Conservation (phyloP, 2,797 vertebrate genomes). For the Merluccius polli region DNA sequence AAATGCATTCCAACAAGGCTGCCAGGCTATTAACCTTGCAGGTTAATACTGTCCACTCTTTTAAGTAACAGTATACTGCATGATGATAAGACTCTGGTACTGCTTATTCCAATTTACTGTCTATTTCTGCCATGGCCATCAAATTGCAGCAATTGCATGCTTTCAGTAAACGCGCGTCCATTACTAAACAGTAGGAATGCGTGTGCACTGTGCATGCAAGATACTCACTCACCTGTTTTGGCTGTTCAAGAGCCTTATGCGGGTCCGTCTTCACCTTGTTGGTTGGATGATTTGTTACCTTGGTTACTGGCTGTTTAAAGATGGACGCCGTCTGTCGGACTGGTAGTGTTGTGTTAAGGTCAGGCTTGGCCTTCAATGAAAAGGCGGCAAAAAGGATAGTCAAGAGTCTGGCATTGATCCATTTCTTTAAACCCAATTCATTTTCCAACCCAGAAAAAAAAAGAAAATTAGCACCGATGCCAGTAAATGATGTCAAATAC, state of each 20-base stretch:
- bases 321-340: slow-evolving; percentile 97
- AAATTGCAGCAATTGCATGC: neutral
- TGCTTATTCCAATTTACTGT: neutral
- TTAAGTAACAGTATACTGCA: neutral
- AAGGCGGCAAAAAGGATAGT: slow-evolving; percentile 12
- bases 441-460: neutral
- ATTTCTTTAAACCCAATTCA: neutral
- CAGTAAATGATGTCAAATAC: neutral
- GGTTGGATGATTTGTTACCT: slow-evolving; percentile 96
- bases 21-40: neutral
- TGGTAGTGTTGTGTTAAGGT: slow-evolving; percentile 93
- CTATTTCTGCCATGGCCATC: neutral
- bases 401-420: neutral
- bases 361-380: slow-evolving; percentile 83
- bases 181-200: neutral
- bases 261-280: slow-evolving; percentile 97
- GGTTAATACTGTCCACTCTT: neutral
- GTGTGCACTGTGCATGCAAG: neutral
- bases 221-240: slow-evolving; percentile 81
- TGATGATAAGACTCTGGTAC: neutral
- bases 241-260: slow-evolving; percentile 93
- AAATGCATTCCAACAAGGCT: neutral
- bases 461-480: neutral
- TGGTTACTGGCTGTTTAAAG: slow-evolving; percentile 97
- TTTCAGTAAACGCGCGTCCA: neutral